A percentile compares a stretch with the other conserved stretches of the same genome.
Conservation (phyloP, 2,797 vertebrate species). For the Propithecus deckenii region DNA sequence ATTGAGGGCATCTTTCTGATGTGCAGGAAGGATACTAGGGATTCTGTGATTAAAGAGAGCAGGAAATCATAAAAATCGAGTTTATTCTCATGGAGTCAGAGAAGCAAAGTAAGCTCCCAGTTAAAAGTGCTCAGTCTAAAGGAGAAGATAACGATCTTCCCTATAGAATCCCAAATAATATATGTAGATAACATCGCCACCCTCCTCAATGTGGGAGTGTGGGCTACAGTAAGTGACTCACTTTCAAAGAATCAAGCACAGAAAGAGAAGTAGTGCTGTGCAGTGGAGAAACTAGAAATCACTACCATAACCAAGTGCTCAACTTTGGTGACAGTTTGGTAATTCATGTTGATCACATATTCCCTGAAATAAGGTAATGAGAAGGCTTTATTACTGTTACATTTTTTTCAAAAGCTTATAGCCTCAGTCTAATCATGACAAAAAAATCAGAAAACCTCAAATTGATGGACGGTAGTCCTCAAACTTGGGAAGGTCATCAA, state of each 20-base stretch:
- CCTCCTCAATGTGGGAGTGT: too few relatives aligned
- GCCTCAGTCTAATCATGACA: background rate
- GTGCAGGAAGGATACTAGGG: background rate
- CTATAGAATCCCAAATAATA: background rate
- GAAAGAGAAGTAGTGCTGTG: background rate
- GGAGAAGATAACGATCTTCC: background rate
- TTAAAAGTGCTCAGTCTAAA: background rate
- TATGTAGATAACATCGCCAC: background rate
- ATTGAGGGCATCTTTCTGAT: background rate
- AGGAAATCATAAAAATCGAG: background rate
- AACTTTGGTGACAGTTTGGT: background rate
- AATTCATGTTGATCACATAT: background rate
- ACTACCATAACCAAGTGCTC: background rate
- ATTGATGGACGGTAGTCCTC: background rate
- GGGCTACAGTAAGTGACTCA: background rate
- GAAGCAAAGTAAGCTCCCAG: background rate
- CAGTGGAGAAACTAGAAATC: background rate
- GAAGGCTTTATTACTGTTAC: background rate
- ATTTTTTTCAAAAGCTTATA: background rate
- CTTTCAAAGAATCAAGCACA: background rate
- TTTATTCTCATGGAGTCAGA: background rate
- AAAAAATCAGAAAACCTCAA: background rate
- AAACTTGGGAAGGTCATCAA: background rate
- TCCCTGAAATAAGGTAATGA: background rate
- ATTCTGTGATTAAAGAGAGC: background rate